Base-by-base conservation (phyloP, 35 echinoderm and acorn worm genomes). In the Strongylocentrotus purpuratus region DNA sequence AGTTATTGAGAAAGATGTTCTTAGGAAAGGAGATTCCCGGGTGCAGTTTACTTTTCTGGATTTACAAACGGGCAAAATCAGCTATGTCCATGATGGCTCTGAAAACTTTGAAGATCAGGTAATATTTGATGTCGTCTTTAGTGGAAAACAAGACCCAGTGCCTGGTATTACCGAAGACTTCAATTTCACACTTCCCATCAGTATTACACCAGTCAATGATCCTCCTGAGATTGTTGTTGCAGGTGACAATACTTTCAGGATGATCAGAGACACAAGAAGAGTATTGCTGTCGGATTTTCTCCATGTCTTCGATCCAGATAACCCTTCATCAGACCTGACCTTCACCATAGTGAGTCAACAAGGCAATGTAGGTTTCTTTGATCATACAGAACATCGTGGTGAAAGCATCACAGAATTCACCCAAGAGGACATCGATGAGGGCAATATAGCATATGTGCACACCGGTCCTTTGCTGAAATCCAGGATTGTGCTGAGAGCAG, bases 21-120 rank as follows among this genome's bases (percentile, higher is more conserved):
- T 96, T 31, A 58, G 97, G n/a, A 94, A 92, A 20, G 95, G 95
- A n/a, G 94, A 96, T 33, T 58, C 95, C 86, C 89, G 93, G 0
- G 94, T 78, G 18, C 90, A 94, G 61, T 99, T 99, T 85, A 99
- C 98, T 4, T 94, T 97, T 12, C 97, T 99, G 0, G 98, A 99
- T 95, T 71, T 99, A 61, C 94, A 87, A 17, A 97, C 96, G 28
- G 95, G 94, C 47, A 97, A 97, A 94, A 96, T 99, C 46, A 97
- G 94, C 46, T 99, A 99, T 78, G 71, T 95, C 31, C 98, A 99
- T 87, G 98, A 99, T 96, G 97, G 98, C 48, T 97, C 96, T 11
- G 98, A 99, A 94, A 98, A 99, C 87, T 99, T 97, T 91, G 52
- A 94, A 50, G 98, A 99, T 95, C 92, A 88, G 86, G 47, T 98